Evolutionary conservation across 92 coral and sea anemone genomes (phyloP).

Genomic region (Siderastrea radians): DNA sequence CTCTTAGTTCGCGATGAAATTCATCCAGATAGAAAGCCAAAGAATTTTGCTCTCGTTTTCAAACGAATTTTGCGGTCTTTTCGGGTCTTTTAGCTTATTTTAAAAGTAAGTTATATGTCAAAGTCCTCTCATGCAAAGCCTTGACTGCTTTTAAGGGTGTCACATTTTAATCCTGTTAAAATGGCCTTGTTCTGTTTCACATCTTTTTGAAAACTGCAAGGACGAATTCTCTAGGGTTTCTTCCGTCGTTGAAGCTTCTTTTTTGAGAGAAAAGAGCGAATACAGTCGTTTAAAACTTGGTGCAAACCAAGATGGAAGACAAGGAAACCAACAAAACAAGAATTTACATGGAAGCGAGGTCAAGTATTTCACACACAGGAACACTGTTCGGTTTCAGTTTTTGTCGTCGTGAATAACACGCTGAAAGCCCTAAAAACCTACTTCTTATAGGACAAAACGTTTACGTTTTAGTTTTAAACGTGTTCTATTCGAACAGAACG

Average conservation of each 20-base stretch:
- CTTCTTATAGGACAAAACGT: neutral
- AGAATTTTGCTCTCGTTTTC: slow-evolving; percentile 43
- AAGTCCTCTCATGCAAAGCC: slow-evolving; percentile 44
- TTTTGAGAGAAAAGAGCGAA: slow-evolving; percentile 9
- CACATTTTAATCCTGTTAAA: slow-evolving; percentile 47
- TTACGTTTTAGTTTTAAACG: slow-evolving; percentile 15
- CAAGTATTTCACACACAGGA: slow-evolving; percentile 74
- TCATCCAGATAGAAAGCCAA: slow-evolving; percentile 13
- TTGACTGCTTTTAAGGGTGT: slow-evolving; percentile 46
- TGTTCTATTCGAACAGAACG: slow-evolving; percentile 37
- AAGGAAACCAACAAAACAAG: slow-evolving; percentile 75
- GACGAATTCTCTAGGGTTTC: slow-evolving; percentile 2
- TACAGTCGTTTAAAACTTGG: slow-evolving; percentile 30
- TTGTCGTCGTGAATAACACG: slow-evolving; percentile 30
- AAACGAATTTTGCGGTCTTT: slow-evolving; percentile 56
- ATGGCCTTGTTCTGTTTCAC: slow-evolving; percentile 24
- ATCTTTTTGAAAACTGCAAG: slow-evolving; percentile 16
- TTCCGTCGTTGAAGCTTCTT: neutral
- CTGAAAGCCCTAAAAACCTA: slow-evolving; percentile 32
- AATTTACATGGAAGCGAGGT: slow-evolving; percentile 71
- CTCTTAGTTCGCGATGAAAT: slow-evolving; percentile 25
- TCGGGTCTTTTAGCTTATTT: slow-evolving; percentile 46
- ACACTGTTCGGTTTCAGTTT: slow-evolving; percentile 44
- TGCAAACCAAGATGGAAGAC: slow-evolving; percentile 38
- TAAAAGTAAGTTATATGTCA: slow-evolving; percentile 45